Evolutionary conservation across 2,113 vertebrate species (phyloP), one percentile per base, ranked within the genome.

Genomic region (Macquaria australasica): DNA sequence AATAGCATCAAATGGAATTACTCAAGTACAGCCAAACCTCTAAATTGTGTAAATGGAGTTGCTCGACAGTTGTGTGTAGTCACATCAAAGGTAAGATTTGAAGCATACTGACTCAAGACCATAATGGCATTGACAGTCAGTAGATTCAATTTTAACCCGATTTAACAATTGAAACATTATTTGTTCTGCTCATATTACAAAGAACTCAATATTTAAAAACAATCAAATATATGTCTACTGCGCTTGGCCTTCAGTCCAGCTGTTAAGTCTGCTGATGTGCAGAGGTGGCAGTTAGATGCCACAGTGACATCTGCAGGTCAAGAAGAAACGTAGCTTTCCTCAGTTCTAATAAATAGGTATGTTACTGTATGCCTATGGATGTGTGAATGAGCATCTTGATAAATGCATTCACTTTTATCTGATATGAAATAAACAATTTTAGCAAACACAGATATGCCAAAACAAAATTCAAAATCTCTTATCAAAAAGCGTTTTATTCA

Each of bases 401-500:
- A 31, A 31, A 31, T 31, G 28, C 34, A 28, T 41, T 3, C 41
- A 41, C 10, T 5, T 28, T 12, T 8, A 37, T 37, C 28, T 5
- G 2, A 53, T 2, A 68, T 34, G 8, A 7, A 53, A 37, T 8
- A 31, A 59, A 3, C 1, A 18, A 28, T 20, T 23, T 63, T 8
- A 63, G 0, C 14, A 58, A 58, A 77, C 15, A 63, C 58, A 85
- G 8, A 76, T 67, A 85, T 18, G 31, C 3, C 39, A 58, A 60
- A 81, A 50, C 7, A 28, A 66, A 73, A 66, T 63, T 51, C 62
- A 64, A 67, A 83, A 73, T 53, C 11, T 85, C 59, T 85, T 93
- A 90, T 76, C 59, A 93, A 91, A 92, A 90, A 82, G 48, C 3
- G 37, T 63, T 95, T 95, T 94, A 94, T 95, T 95, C 67, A 89